These are phyloP conservation scores for Coilia nasus DNA, from an alignment of 2,797 vertebrate species.

Conservation along the genomic window DNA sequence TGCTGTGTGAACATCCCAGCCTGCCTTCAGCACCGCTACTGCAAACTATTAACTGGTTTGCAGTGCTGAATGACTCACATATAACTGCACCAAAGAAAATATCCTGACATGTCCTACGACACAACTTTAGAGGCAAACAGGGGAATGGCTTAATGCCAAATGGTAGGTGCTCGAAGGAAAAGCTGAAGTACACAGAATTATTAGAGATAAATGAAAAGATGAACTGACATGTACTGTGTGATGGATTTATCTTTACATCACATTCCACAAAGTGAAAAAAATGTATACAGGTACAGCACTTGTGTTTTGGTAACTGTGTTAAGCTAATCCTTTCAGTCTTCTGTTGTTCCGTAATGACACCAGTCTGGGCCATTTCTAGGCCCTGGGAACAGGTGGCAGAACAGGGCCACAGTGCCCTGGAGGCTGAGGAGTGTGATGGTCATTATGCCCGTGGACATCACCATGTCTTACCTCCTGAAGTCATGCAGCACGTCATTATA, in stretches of 20 bases:
- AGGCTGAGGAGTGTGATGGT: no score
- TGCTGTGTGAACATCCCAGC: conserved; percentile 17
- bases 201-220: not conserved
- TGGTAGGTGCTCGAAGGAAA: not conserved
- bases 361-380: not conserved
- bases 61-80: conserved; percentile 2
- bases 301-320: no score
- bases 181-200: not conserved
- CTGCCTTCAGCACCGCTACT: not conserved
- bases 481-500: no score
- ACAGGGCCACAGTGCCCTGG: not conserved
- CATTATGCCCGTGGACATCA: not conserved
- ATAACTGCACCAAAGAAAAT: not conserved
- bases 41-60: not conserved
- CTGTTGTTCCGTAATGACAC: not conserved
- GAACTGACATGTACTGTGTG: not conserved
- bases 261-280: no score
- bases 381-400: not conserved
- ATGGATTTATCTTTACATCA: no score
- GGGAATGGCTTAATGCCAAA: not conserved
- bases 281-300: no score
- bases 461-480: no score
- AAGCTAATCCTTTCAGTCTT: not conserved
- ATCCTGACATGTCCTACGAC: not conserved
- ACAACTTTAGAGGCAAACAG: not conserved